phyloP scores from a whole-genome alignment of 2,797 vertebrate species.

The Sebastes kiyomatsui region DNA sequence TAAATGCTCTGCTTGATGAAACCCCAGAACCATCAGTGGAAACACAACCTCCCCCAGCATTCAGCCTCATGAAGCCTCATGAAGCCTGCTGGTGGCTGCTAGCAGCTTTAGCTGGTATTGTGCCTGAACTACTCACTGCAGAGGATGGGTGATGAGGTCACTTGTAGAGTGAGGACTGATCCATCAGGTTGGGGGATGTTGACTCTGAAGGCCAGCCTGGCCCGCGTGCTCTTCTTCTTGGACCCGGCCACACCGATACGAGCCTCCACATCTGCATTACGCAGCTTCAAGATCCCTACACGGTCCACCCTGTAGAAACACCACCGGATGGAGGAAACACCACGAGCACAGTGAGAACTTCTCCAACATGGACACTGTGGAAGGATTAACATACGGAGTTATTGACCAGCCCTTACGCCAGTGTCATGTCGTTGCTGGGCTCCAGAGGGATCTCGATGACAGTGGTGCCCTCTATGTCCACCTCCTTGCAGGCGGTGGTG shows the following conservation, averaged over 20 bases:
- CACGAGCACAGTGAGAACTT: not conserved
- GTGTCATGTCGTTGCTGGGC: slow-evolving; percentile 93
- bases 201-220: slow-evolving; percentile 95
- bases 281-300: slow-evolving; percentile 96
- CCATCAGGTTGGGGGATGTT: slow-evolving; percentile 92
- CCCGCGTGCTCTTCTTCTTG: slow-evolving; percentile 99
- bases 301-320: slow-evolving; percentile 91
- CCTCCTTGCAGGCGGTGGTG: slow-evolving; percentile 98
- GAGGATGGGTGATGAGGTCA: slow-evolving; percentile 93
- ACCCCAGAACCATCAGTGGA: not conserved
- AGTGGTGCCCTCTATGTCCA: slow-evolving; percentile 97
- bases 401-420: slow-evolving; percentile 87
- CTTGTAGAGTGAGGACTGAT: slow-evolving; percentile 91
- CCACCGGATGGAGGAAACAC: not conserved
- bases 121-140: slow-evolving; percentile 90
- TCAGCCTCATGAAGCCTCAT: not conserved
- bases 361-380: not conserved
- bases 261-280: slow-evolving; percentile 98
- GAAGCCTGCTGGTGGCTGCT: not conserved
- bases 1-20: not conserved
- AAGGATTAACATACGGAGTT: not conserved
- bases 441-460: slow-evolving; percentile 98
- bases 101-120: not conserved
- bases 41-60: not conserved
- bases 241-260: slow-evolving; percentile 97